Conservation (phyloP, 2,113 vertebrate species). For the Cephalopholis sonnerati region DNA sequence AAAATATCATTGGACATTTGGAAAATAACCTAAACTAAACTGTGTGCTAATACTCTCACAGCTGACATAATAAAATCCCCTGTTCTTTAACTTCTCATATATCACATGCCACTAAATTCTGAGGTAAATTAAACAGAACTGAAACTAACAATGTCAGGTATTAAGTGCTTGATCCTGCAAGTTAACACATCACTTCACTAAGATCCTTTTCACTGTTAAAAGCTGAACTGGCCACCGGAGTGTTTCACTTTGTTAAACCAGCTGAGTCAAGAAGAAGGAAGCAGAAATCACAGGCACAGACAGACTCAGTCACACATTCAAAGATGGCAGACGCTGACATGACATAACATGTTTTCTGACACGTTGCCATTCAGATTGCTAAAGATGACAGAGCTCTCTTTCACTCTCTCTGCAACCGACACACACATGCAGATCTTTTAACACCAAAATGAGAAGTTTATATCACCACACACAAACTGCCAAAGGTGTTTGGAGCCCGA, state of each 20-base stretch:
- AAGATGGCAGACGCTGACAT: neutral
- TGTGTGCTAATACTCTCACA: neutral
- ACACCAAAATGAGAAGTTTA: neutral
- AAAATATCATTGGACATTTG: neutral
- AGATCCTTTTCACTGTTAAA: neutral
- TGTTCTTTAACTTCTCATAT: neutral
- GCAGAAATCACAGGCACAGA: conserved; percentile 13
- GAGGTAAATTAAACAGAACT: neutral
- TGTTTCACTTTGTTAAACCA: conserved; percentile 17
- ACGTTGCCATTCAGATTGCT: neutral
- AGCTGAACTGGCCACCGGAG: neutral
- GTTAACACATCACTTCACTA: neutral
- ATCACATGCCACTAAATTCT: neutral
- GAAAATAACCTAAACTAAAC: neutral
- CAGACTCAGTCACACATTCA: conserved; percentile 1
- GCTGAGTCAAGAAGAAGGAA: conserved; percentile 20
- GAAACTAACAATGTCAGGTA: conserved; percentile 1
- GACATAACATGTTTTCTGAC: neutral
- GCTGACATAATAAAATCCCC: neutral
- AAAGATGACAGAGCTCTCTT: conserved; percentile 5
- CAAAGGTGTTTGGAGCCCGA: conserved; percentile 2
- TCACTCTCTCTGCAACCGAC: neutral
- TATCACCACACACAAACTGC: neutral
- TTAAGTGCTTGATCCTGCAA: too few species aligned
- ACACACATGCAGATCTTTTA: neutral